Evolutionary conservation across 2,797 vertebrate species (phyloP).

Genomic region (Bucorvus abyssinicus): DNA sequence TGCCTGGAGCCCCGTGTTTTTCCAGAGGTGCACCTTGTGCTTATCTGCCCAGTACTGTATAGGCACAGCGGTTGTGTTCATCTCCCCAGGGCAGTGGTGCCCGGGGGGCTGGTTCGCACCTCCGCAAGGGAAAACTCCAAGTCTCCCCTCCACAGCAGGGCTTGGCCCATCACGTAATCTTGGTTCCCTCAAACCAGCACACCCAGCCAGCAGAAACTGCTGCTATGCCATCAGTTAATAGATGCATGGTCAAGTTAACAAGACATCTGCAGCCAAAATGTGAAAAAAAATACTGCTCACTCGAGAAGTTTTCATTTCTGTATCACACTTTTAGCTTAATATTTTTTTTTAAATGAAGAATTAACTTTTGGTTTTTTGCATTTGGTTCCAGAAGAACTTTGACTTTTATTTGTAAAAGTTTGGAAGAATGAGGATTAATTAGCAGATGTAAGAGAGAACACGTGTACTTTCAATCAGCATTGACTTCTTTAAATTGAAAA

Average conservation of each 20-base stretch:
- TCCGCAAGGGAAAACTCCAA: background rate
- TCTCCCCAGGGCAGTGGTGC: fast-evolving
- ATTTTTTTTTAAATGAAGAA: background rate
- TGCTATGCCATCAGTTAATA: background rate
- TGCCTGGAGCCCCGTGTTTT: background rate
- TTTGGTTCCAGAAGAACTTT: background rate
- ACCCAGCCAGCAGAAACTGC: background rate
- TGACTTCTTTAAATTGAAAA: constrained; percentile 14
- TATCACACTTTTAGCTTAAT: background rate
- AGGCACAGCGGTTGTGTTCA: fast-evolving
- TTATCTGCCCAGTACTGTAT: background rate
- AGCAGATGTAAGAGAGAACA: background rate
- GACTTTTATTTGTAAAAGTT: constrained; percentile 4
- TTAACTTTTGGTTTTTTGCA: background rate
- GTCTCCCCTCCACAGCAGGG: background rate
- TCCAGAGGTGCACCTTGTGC: fast-evolving
- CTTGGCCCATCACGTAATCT: background rate
- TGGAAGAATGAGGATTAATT: constrained; percentile 26
- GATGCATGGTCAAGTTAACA: background rate
- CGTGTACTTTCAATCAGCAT: constrained; percentile 5
- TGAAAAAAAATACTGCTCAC: background rate
- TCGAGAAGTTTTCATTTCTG: background rate
- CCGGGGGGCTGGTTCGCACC: fast-evolving
- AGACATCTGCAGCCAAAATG: background rate
- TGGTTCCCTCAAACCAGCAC: background rate